Base-by-base conservation (phyloP, 2,888 invertebrate genomes). In the Melanostoma mellinum region DNA sequence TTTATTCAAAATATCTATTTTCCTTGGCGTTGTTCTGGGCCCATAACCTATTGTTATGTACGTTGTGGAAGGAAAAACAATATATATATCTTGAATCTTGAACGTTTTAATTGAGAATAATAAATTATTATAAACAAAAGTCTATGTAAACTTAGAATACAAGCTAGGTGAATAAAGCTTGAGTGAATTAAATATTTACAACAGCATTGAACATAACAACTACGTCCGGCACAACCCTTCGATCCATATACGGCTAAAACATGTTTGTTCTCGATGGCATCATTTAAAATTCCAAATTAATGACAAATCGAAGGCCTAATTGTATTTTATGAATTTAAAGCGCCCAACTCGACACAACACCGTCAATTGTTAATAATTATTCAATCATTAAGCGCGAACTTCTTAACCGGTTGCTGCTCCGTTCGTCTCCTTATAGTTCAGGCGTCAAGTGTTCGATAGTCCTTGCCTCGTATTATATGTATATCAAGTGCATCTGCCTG, bases 251-350 rank as follows among this genome's bases (percentile, higher is more conserved):
- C 35, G 10, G 10, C 53, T 36, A 9, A n/a, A 33, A 36, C 1
- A 10, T 20, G 35, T 10, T 36, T 36, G 36, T n/a, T 20, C 20
- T 56, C 78, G 65, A 74, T 67, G 71, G 73, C 74, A 71, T 84
- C 84, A 79, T 79, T 79, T 78, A 53, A 75, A 84, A 84, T 84
- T 84, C 71, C 74, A 84, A 84, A 79, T 84, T 74, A 84, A 79
- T 79, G 84, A 84, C 84, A 79, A 84, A 84, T 84, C 84, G 84
- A 84, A 75, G 65, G 60, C 75, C 84, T 84, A 84, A 84, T 84
- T 84, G 84, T 84, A 84, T 84, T 84, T 84, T 79, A 84, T 84
- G 84, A 84, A 84, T 84, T 74, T 84, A n/a, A 78, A 84, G 61
- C 67, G 61, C 30, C 9, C 74, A 63, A 60, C 68, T 44, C 65